Evolutionary conservation across 2,797 vertebrate genomes (phyloP).

Genomic region (Myotis pilosus): DNA sequence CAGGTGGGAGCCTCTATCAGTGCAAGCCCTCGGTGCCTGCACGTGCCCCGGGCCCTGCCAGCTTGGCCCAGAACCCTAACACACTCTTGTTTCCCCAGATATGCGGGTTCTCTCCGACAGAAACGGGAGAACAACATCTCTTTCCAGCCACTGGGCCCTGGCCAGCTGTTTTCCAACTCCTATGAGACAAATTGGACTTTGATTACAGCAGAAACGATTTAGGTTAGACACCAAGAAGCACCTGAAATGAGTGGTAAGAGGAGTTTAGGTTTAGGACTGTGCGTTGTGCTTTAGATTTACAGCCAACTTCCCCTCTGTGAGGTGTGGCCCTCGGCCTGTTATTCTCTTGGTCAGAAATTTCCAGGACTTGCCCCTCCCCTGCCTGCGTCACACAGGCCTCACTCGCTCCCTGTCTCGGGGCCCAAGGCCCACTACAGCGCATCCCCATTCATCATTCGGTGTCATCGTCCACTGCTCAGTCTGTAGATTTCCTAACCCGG

Average conservation of each 20-base stretch:
- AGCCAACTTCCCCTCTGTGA: neutral
- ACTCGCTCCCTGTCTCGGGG: neutral
- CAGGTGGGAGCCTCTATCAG: neutral
- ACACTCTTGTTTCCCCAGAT: neutral
- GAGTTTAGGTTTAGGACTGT: neutral
- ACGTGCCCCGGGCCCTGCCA: neutral
- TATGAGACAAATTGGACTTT: neutral
- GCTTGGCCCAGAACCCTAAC: neutral
- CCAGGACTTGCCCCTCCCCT: neutral
- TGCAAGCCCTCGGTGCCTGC: neutral
- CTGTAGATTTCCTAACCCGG: neutral
- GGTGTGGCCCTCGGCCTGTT: neutral
- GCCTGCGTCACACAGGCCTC: neutral
- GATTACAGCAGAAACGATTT: neutral
- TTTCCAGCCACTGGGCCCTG: neutral
- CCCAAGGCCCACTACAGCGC: neutral
- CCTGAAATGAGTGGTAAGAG: neutral
- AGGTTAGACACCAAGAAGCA: slow-evolving; percentile 34
- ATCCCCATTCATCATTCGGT: neutral
- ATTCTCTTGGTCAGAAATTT: neutral
- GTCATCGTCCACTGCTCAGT: neutral
- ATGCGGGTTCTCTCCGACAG: neutral
- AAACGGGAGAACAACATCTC: slow-evolving; percentile 6
- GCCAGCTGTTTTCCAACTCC: neutral
- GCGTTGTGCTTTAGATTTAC: neutral